Percentiles rank a stretch among this genome's conserved stretches.
Evolutionary conservation across 2,797 vertebrate genomes (phyloP).

Genomic region (Sebastes oblongus): DNA sequence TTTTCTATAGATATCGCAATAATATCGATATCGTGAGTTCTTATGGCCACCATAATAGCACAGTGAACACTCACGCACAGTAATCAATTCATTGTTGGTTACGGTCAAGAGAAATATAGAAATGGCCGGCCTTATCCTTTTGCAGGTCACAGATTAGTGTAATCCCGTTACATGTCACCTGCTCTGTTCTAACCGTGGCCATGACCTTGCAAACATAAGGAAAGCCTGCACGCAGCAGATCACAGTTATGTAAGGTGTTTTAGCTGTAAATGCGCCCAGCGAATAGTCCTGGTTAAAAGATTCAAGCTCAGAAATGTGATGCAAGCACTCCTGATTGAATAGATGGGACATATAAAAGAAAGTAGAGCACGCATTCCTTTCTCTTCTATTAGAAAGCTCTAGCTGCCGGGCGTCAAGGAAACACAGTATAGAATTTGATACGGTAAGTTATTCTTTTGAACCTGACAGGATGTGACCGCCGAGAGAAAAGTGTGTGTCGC

Average conservation of each 20-base stretch:
- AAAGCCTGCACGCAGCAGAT: neutral
- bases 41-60: too few relatives aligned
- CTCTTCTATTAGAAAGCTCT: slow-evolving; percentile 29
- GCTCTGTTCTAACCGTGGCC: slow-evolving; percentile 12
- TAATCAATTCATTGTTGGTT: neutral
- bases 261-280: slow-evolving; percentile 2
- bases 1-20: too few relatives aligned
- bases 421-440: slow-evolving; percentile 40
- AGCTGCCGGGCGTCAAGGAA: slow-evolving; percentile 37
- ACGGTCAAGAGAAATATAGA: neutral
- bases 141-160: slow-evolving; percentile 30
- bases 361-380: slow-evolving; percentile 31
- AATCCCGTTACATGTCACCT: slow-evolving; percentile 44
- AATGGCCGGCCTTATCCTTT: neutral
- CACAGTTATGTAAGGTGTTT: slow-evolving; percentile 1
- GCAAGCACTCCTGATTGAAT: slow-evolving; percentile 44
- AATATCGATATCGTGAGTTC: neutral
- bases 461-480: slow-evolving; percentile 53
- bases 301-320: slow-evolving; percentile 38
- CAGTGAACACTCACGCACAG: neutral
- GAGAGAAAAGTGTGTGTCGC: slow-evolving; percentile 24
- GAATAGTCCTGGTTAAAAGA: slow-evolving; percentile 20
- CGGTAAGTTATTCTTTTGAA: slow-evolving; percentile 52
- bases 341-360: slow-evolving; percentile 48
- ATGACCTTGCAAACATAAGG: slow-evolving; percentile 12